phyloP scores from a whole-genome alignment of 2,113 vertebrate genomes.

The Gavia stellata region DNA sequence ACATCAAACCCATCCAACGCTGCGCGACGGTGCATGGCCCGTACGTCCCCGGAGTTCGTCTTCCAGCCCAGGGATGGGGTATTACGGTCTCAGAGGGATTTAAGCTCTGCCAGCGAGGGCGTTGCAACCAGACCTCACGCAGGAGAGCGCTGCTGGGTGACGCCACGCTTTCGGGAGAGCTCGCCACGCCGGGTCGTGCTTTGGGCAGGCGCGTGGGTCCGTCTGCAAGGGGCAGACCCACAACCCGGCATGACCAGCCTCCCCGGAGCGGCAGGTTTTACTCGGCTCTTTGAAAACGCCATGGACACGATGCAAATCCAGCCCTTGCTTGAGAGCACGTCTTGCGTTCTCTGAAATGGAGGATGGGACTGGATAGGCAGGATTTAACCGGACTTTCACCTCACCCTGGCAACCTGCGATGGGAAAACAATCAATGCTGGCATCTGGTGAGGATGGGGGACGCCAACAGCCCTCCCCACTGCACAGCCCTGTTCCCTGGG shows the following conservation, averaged over 20 bases:
- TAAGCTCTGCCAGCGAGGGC: background rate
- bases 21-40: rapidly evolving
- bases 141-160: background rate
- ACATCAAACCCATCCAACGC: rapidly evolving
- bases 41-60: rapidly evolving
- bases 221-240: rapidly evolving
- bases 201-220: background rate
- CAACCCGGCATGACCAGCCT: rapidly evolving
- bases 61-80: background rate
- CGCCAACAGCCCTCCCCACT: background rate
- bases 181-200: rapidly evolving
- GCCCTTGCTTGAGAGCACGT: background rate
- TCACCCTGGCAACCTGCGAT: background rate
- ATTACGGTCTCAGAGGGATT: background rate
- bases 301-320: background rate
- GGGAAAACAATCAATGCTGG: background rate
- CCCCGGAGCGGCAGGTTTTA: rapidly evolving
- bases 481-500: background rate
- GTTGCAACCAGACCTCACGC: background rate
- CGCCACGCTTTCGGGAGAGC: rapidly evolving
- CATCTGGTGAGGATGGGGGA: rapidly evolving
- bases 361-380: background rate
- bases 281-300: background rate
- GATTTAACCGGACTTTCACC: background rate
- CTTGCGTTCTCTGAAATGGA: background rate